Percentiles rank a stretch among this genome's conserved stretches.
Evolutionary conservation across 2,797 vertebrate species (phyloP).

Genomic region (Coregonus sp.): DNA sequence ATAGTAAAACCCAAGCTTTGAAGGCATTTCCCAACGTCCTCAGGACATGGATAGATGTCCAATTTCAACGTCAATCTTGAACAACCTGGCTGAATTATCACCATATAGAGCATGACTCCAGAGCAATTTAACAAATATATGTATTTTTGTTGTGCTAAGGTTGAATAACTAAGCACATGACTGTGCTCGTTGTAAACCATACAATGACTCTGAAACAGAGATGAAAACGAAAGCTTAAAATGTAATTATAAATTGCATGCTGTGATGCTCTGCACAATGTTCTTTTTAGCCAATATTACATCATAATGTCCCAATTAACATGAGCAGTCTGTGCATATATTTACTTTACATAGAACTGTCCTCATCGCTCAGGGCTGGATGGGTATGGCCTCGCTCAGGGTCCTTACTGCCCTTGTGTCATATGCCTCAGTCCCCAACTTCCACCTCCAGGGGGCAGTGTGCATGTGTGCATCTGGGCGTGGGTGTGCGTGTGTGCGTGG

Average conservation of each 20-base stretch:
- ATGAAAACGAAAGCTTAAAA: not conserved
- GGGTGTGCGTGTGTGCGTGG: not conserved
- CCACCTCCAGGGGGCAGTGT: not conserved
- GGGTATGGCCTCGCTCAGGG: not conserved
- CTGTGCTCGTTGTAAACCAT: no score
- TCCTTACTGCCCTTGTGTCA: not conserved
- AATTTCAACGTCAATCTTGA: no score
- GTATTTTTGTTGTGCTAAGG: no score
- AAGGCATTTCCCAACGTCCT: no score
- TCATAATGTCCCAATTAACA: not conserved
- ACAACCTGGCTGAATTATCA: no score
- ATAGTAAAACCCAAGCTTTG: no score
- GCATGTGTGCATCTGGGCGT: not conserved
- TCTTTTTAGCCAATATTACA: not conserved
- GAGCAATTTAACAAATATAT: no score
- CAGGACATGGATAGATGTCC: no score
- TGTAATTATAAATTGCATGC: not conserved
- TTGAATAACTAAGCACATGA: no score
- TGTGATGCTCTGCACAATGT: not conserved
- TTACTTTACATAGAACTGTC: not conserved
- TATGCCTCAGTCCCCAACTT: not conserved
- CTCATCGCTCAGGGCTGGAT: not conserved
- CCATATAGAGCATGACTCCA: no score
- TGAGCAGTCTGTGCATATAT: not conserved
- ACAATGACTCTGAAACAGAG: no score